Evolutionary conservation across 2,113 vertebrate genomes (phyloP), one percentile per base, ranked within the genome.

Genomic region (Isichthys henryi): DNA sequence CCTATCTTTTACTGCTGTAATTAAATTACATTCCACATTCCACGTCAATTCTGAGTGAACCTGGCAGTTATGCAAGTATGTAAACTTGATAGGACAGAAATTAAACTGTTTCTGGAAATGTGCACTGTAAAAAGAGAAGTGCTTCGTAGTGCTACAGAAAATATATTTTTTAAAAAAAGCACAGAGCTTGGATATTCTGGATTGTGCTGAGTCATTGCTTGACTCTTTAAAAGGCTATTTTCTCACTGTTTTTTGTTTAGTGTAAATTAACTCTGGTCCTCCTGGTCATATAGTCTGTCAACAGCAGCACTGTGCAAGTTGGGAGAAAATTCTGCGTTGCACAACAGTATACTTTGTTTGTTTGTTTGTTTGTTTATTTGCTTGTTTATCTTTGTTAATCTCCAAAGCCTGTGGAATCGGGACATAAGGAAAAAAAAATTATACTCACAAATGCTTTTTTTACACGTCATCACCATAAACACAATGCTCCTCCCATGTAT

Each of bases 121-220:
- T 11, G 21, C 39, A 48, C 45, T 45, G 82, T 84, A 39, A 87
- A 53, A 87, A 56, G 85, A 87, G 85, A 87, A 53, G 45, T 39
- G n/a, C 50, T 19, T 52, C 17, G 15, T 35, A 39, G 85, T 31
- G 27, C 70, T 77, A 77, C 74, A 19, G 35, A 80, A 80, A 80
- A 80, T 39, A 80, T 43, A 46, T 84, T 23, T 56, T 21, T 84
- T 21, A 21, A n/a, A n/a, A 48, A 84, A 84, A 84, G 46, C 39
- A 48, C 46, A n/a, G 82, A 2, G 23, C 27, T 87, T 11, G 50
- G 50, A 53, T 87, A 48, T 53, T 87, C 27, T 53, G 50, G 85
- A 87, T 53, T 87, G 85, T 87, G 85, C 85, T 87, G 85, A 87
- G 50, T 87, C 85, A 87, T 87, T 87, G 85, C 50, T 17, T 17